Percentiles rank a stretch among this genome's conserved stretches.
These are phyloP conservation scores for Apteryx mantelli DNA, from an alignment of 2,113 vertebrate genomes.

Conservation along the genomic window DNA sequence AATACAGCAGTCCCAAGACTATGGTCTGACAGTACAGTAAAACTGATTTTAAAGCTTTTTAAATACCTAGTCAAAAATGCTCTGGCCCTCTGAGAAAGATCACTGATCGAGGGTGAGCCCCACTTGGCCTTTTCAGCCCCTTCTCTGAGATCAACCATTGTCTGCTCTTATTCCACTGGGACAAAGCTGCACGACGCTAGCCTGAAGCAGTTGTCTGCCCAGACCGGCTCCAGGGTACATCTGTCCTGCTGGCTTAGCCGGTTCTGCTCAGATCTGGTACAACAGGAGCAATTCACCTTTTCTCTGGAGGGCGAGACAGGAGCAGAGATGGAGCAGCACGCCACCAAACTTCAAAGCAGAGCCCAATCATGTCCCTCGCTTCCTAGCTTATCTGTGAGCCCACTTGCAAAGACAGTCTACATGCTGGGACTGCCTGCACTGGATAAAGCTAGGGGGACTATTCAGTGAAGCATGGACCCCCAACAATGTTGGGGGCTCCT, in stretches of 20 bases:
- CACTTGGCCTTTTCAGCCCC: neutral
- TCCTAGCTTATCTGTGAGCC: accelerated
- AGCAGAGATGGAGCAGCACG: neutral
- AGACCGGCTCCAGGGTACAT: too few species aligned
- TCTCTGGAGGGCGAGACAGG: neutral
- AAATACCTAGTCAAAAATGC: neutral
- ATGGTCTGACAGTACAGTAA: neutral
- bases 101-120: neutral
- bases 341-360: accelerated
- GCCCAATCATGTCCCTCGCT: neutral
- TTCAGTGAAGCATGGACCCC: neutral
- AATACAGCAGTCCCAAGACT: neutral
- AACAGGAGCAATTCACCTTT: neutral
- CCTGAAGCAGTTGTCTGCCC: too few species aligned
- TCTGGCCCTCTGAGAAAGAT: neutral
- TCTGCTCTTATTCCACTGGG: neutral
- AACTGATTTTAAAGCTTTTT: neutral
- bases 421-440: neutral
- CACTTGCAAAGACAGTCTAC: neutral
- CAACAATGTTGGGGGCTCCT: neutral
- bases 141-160: neutral
- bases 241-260: neutral
- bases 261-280: neutral
- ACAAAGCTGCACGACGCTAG: too few species aligned
- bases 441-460: neutral